These are phyloP conservation scores for Keiferia lycopersicella DNA, from an alignment of 2,888 invertebrate species.

Conservation along the genomic window DNA sequence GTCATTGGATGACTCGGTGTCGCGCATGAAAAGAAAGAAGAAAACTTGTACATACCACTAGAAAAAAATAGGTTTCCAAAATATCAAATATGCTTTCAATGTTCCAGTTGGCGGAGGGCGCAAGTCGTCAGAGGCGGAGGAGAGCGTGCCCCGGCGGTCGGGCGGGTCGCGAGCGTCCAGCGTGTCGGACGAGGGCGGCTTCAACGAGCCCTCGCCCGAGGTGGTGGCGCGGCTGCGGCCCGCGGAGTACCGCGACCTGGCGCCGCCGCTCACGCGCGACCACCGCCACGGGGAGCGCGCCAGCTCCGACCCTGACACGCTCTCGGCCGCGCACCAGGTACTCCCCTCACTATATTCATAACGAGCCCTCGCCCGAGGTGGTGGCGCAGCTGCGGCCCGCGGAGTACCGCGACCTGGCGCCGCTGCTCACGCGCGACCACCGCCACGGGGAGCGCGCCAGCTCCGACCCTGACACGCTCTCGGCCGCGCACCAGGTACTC, in stretches of 20 bases:
- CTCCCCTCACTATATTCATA: neutral
- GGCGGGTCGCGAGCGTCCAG: slow-evolving; percentile 84
- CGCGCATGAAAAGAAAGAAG: too few relatives aligned
- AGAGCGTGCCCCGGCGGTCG: slow-evolving; percentile 66
- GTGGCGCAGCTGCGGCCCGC: slow-evolving; percentile 82
- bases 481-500: slow-evolving; percentile 71
- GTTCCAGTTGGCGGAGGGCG: slow-evolving; percentile 72
- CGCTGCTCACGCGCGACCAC: slow-evolving; percentile 59
- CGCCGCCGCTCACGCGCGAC: slow-evolving; percentile 57
- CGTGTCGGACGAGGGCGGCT: slow-evolving; percentile 85
- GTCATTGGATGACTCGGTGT: too few relatives aligned
- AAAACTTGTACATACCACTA: too few relatives aligned
- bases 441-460: slow-evolving; percentile 65
- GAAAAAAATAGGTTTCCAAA: too few relatives aligned
- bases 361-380: slow-evolving; percentile 83
- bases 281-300: slow-evolving; percentile 65
- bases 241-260: slow-evolving; percentile 69
- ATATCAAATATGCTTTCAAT: neutral
- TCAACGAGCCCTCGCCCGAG: slow-evolving; percentile 87
- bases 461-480: slow-evolving; percentile 74
- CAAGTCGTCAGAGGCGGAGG: slow-evolving; percentile 78
- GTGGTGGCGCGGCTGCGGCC: slow-evolving; percentile 83
- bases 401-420: slow-evolving; percentile 65
- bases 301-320: slow-evolving; percentile 72
- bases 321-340: slow-evolving; percentile 75